These are phyloP conservation scores for Copsychus sechellarum DNA, from an alignment of 2,113 vertebrate species.

Conservation along the genomic window DNA sequence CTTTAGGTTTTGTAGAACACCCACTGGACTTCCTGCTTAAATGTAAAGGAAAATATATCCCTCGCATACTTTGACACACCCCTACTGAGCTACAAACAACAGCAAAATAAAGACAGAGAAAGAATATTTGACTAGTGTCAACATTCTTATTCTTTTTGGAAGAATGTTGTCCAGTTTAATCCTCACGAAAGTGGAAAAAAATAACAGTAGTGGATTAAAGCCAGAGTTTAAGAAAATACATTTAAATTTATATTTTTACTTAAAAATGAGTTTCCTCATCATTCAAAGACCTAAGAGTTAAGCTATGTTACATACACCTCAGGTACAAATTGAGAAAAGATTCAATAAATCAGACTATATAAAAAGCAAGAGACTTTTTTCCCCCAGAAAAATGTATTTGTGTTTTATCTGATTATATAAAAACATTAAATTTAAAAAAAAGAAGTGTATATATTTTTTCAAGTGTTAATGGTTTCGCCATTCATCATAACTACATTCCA, in stretches of 20 bases:
- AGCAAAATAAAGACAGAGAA: constrained; percentile 5
- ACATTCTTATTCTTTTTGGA: neutral
- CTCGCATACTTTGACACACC: neutral
- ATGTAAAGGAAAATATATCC: neutral
- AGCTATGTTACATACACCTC: constrained; percentile 59
- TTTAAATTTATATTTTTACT: constrained; percentile 64
- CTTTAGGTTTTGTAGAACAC: neutral
- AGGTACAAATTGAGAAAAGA: constrained; percentile 73
- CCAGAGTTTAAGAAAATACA: constrained; percentile 70
- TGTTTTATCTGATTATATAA: constrained; percentile 81
- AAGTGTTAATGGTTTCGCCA: constrained; percentile 74
- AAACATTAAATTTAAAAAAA: constrained; percentile 69
- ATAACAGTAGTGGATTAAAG: constrained; percentile 45
- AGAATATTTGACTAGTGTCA: neutral
- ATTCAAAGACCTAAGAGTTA: constrained; percentile 58
- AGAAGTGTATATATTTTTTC: constrained; percentile 69
- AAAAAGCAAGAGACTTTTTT: constrained; percentile 67
- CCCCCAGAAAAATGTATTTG: constrained; percentile 78
- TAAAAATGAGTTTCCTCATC: constrained; percentile 61
- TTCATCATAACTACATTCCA: constrained; percentile 71
- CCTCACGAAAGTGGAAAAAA: constrained; percentile 36
- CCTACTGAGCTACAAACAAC: neutral
- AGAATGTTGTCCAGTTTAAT: constrained; percentile 38
- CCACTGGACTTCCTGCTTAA: neutral
- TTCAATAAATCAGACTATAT: constrained; percentile 69